phyloP scores from a whole-genome alignment of 2,797 vertebrate genomes.

The Eleutherodactylus coqui region DNA sequence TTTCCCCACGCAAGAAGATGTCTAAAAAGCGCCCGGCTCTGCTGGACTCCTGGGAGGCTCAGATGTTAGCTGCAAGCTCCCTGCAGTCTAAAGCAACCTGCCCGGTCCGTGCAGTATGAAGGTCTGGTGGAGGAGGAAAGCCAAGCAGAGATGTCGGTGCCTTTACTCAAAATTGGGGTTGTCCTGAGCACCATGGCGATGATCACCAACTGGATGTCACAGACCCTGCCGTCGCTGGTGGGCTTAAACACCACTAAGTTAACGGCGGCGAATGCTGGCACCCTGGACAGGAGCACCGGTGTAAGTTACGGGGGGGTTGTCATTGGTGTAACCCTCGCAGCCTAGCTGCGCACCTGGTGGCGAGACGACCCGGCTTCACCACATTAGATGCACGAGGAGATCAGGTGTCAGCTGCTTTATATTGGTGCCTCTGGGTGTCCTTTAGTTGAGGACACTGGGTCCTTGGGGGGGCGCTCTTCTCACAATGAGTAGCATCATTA shows the following conservation, averaged over 20 bases:
- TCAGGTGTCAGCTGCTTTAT: too few relatives aligned
- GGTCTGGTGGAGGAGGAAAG: constrained; percentile 70
- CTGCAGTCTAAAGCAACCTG: constrained; percentile 70
- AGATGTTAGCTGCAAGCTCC: constrained; percentile 70
- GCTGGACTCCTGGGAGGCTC: constrained; percentile 73
- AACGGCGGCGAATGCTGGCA: constrained; percentile 88
- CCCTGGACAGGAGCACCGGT: constrained; percentile 91
- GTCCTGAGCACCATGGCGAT: constrained; percentile 97
- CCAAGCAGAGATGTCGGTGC: constrained; percentile 86
- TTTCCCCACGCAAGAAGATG: constrained; percentile 68
- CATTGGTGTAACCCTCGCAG: background rate
- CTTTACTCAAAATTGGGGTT: constrained; percentile 92
- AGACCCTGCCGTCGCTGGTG: constrained; percentile 92
- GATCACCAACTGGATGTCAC: constrained; percentile 98
- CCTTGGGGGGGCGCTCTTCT: background rate
- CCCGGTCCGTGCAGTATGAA: constrained; percentile 81
- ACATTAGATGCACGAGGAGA: too few relatives aligned
- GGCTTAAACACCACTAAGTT: constrained; percentile 94
- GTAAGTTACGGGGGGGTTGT: constrained; percentile 78
- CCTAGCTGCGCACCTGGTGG: background rate
- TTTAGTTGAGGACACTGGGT: background rate
- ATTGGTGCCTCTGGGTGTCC: background rate
- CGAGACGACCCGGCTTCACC: too few relatives aligned
- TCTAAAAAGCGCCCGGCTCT: constrained; percentile 71
- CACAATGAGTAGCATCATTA: background rate